A percentile compares a stretch with the other conserved stretches of the same genome.
Conservation (phyloP, 2,888 invertebrate genomes). For the Lochmaea crataegi region DNA sequence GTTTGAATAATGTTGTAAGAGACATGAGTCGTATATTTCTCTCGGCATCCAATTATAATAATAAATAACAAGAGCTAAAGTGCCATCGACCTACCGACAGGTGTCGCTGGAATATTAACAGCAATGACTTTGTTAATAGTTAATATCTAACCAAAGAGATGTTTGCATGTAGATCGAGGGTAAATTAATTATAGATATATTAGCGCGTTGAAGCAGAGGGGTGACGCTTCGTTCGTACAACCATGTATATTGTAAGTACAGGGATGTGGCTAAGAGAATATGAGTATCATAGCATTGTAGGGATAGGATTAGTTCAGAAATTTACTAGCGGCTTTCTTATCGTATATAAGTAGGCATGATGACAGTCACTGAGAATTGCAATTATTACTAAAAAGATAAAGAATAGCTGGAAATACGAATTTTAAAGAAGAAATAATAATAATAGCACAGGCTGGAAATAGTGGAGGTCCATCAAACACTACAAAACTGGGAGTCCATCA, state of each 20-base stretch:
- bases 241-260: neutral
- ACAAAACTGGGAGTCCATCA: too few species aligned
- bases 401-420: too few species aligned
- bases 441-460: too few species aligned
- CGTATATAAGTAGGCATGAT: too few species aligned
- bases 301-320: too few species aligned
- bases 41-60: constrained; percentile 30
- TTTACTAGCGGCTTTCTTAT: too few species aligned
- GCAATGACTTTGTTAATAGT: constrained; percentile 32
- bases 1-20: constrained; percentile 17
- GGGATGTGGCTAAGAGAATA: neutral
- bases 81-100: constrained; percentile 29
- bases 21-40: constrained; percentile 22
- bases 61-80: constrained; percentile 33
- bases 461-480: too few species aligned
- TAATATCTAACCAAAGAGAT: constrained; percentile 38
- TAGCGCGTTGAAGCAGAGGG: constrained; percentile 10
- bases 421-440: too few species aligned
- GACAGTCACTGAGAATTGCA: too few species aligned
- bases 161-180: constrained; percentile 44
- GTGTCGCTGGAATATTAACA: constrained; percentile 34
- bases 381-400: too few species aligned
- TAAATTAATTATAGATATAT: constrained; percentile 44
- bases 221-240: constrained; percentile 20
- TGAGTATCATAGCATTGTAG: too few species aligned